Evolutionary conservation across 2,797 vertebrate genomes (phyloP).

Genomic region (Phataginus tricuspis): DNA sequence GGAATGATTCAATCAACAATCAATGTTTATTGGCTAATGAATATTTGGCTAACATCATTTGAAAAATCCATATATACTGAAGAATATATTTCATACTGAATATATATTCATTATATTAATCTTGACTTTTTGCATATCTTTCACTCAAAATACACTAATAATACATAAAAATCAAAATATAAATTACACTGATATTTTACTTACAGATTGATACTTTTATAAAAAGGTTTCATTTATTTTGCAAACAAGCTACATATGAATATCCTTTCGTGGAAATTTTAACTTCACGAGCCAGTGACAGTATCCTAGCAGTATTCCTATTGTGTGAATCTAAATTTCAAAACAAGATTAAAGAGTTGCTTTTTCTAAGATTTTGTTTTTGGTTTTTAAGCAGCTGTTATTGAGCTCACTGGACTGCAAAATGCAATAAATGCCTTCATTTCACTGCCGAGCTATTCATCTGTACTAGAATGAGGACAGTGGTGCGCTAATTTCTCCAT

Average conservation of each 20-base stretch:
- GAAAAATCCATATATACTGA: not conserved
- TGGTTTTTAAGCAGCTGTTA: constrained; percentile 59
- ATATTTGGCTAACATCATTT: not conserved
- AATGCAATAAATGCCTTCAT: constrained; percentile 69
- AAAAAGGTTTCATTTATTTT: constrained; percentile 64
- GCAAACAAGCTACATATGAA: not conserved
- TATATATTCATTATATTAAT: not conserved
- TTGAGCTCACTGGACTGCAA: constrained; percentile 68
- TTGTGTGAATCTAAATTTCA: constrained; percentile 46
- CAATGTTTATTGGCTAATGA: not conserved
- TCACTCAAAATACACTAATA: not conserved
- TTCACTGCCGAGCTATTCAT: constrained; percentile 63
- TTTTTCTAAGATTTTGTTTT: constrained; percentile 44
- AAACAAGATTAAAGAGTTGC: not conserved
- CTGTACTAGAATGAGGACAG: constrained; percentile 39
- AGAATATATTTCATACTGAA: not conserved
- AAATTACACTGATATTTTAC: not conserved
- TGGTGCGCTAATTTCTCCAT: constrained; percentile 57
- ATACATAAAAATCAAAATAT: not conserved
- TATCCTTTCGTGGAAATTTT: not conserved
- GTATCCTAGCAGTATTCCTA: not conserved
- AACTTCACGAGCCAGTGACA: not conserved
- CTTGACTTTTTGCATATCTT: not conserved
- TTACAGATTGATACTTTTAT: not conserved
- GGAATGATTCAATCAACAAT: not conserved